Conservation (phyloP, 2,888 invertebrate species). For the Trachelus stipa region DNA sequence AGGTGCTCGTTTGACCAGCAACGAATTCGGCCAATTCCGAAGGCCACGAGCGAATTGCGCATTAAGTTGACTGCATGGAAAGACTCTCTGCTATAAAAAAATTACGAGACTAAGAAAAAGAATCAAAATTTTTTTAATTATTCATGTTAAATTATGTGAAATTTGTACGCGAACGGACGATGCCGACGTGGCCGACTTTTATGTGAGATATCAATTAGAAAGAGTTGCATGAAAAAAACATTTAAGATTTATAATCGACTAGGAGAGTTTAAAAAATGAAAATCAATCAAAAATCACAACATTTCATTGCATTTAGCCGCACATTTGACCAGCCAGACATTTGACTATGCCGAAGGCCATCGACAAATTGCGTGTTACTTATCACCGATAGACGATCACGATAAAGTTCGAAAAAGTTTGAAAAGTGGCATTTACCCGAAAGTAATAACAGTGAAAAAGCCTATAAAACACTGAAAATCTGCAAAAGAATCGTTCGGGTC, state of each 20-base stretch:
- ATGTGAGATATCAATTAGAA: not conserved
- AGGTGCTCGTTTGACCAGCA: conserved; percentile 9
- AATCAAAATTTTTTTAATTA: not conserved
- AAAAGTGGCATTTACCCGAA: not conserved
- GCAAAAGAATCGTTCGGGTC: not conserved
- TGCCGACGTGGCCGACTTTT: not conserved
- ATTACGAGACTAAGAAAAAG: not conserved
- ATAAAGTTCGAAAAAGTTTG: not conserved
- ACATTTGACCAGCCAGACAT: conserved; percentile 50
- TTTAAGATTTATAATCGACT: not conserved
- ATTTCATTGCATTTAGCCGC: conserved; percentile 1
- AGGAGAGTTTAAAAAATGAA: not conserved
- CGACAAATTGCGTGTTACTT: conserved; percentile 23
- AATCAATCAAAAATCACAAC: not conserved
- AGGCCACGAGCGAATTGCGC: conserved; percentile 11
- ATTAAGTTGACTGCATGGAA: not conserved
- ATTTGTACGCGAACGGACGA: not conserved
- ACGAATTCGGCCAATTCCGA: conserved; percentile 8
- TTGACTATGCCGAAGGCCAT: conserved; percentile 18
- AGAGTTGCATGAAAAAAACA: not conserved
- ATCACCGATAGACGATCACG: conserved; percentile 5
- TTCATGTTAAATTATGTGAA: not conserved
- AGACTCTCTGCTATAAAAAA: not conserved
- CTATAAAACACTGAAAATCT: not conserved
- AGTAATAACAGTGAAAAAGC: not conserved